A percentile compares a stretch with the other conserved stretches of the same genome.
These are phyloP conservation scores for Leptobrachium leishanense DNA, from an alignment of 2,113 vertebrate genomes.

Conservation along the genomic window DNA sequence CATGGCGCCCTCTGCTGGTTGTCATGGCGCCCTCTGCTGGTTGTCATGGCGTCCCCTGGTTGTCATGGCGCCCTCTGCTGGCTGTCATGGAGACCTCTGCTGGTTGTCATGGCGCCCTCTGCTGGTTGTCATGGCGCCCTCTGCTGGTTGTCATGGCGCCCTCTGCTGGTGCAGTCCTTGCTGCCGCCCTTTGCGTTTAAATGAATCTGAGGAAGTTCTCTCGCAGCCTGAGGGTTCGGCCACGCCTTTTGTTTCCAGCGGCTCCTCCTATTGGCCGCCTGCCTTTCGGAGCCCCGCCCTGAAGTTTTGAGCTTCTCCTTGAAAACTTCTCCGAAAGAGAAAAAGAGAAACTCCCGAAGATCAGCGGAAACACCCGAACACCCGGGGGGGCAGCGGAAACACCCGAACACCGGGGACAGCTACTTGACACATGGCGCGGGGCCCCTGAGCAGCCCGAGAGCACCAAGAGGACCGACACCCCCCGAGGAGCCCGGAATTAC, in stretches of 20 bases:
- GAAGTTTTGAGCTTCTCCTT: background rate
- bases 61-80: too few species aligned
- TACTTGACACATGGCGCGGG: too few species aligned
- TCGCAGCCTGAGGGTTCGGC: background rate
- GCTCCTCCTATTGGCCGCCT: conserved; percentile 35
- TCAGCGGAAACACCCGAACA: background rate
- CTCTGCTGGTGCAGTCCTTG: background rate
- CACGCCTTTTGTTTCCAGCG: conserved; percentile 12
- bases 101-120: too few species aligned
- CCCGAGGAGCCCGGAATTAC: too few species aligned
- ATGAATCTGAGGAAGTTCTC: conserved; percentile 3
- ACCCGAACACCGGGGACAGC: background rate
- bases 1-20: too few species aligned
- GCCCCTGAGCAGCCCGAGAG: too few species aligned
- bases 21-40: too few species aligned
- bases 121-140: too few species aligned
- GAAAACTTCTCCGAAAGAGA: background rate
- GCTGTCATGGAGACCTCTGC: too few species aligned
- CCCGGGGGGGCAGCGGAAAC: background rate
- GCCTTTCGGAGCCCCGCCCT: conserved; percentile 4
- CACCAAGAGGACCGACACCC: too few species aligned
- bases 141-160: too few species aligned
- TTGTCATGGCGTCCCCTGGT: too few species aligned
- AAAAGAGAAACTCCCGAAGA: background rate
- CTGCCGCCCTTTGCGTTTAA: background rate